Conservation (phyloP, 2,113 vertebrate species). For the Dendropsophus ebraccatus region DNA sequence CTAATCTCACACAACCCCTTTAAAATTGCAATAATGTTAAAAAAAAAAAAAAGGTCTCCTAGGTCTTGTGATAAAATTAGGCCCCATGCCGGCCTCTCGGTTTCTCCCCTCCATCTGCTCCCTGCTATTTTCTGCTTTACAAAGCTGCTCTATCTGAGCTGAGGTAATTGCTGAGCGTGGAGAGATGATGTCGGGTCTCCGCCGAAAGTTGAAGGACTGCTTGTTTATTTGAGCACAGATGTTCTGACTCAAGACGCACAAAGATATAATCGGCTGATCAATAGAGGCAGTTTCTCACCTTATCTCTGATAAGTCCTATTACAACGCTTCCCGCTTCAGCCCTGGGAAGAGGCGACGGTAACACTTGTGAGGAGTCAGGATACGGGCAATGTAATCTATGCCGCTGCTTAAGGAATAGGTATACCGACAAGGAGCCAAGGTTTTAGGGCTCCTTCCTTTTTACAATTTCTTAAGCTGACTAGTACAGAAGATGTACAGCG, state of each 20-base stretch:
- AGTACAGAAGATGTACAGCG: not conserved
- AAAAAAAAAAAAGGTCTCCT: too few relatives aligned
- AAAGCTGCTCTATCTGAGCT: not conserved
- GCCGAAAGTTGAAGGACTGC: slow-evolving; percentile 8
- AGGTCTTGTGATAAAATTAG: too few relatives aligned
- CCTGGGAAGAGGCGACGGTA: not conserved
- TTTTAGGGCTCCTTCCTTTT: not conserved
- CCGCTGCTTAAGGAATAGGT: not conserved
- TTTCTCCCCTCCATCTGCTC: not conserved
- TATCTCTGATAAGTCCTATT: slow-evolving; percentile 36
- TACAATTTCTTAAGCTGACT: not conserved
- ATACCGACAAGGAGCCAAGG: not conserved
- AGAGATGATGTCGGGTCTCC: slow-evolving; percentile 10
- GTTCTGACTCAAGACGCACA: slow-evolving; percentile 26
- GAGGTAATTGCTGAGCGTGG: slow-evolving; percentile 26
- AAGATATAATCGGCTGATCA: slow-evolving; percentile 37
- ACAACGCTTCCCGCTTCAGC: slow-evolving; percentile 15
- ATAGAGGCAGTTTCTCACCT: slow-evolving; percentile 19
- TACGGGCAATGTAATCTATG: not conserved
- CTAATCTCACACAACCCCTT: too few relatives aligned
- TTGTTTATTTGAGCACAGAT: slow-evolving; percentile 25
- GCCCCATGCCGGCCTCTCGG: not conserved
- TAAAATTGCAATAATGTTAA: too few relatives aligned
- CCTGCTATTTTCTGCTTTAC: slow-evolving; percentile 20
- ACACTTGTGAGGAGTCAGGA: not conserved